Evolutionary conservation across 2,113 vertebrate genomes (phyloP), one percentile per base, ranked within the genome.

Genomic region (Leucosticte australis): DNA sequence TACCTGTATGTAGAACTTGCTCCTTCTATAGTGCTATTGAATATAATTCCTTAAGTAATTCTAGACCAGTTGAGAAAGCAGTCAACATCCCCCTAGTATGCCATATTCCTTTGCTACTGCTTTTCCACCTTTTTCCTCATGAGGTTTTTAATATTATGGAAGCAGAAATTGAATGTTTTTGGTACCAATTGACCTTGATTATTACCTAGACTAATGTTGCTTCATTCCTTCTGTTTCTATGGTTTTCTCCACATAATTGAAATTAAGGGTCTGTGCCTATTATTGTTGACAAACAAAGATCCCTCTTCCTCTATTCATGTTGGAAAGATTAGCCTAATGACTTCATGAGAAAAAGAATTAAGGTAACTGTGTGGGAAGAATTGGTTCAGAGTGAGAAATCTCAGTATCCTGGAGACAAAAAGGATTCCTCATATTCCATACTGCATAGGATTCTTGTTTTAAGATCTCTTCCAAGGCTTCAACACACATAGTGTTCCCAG

Each of bases 251-350:
- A 4, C 19, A 30, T 44, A 88, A 85, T 10, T 86, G 49, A 88
- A 83, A 83, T 80, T 79, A 76, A 64, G 74, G 10, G 24, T 88
- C 50, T 86, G 24, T 42, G 37, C 19, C 80, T 73, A 68, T 83
- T 95, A 77, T 24, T 89, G 28, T n/a, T 92, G 80, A 64, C 78
- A 81, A 89, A 70, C 28, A 87, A 70, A 94, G 59, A 73, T 68
- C 41, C 46, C 12, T 64, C 33, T 85, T 90, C 56, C 49, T 78
- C 47, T 90, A 57, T 87, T 69, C 42, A 31, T 59, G 15, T 53
- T 68, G 44, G 59, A 89, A 83, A 94, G 27, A 53, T 93, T 89
- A 79, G 57, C 46, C 35, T 82, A 77, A 69, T 47, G 53, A 65
- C 39, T 91, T 75, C 39, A 78, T 19, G 56, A 27, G 49, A 62